These are phyloP conservation scores for Cuniculus paca DNA, from an alignment of 2,797 vertebrate genomes.

Conservation along the genomic window DNA sequence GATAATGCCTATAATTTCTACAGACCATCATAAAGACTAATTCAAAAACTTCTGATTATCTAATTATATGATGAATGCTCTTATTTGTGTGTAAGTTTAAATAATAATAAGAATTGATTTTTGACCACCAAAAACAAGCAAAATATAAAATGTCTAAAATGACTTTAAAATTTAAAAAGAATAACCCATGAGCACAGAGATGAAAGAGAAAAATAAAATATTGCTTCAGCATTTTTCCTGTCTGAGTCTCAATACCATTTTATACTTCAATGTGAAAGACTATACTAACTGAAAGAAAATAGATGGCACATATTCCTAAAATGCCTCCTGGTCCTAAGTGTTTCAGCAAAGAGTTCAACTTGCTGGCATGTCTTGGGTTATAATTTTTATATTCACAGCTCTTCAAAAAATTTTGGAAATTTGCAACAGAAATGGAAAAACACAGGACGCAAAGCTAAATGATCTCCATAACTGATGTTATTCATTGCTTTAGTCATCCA, in stretches of 20 bases:
- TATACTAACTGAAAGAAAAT: constrained; percentile 41
- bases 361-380: constrained; percentile 54
- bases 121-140: neutral
- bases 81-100: neutral
- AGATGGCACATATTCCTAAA: constrained; percentile 58
- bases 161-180: neutral
- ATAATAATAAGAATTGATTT: neutral
- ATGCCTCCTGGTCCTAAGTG: constrained; percentile 31
- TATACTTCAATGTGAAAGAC: constrained; percentile 23
- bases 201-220: constrained; percentile 43
- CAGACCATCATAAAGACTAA: constrained; percentile 9
- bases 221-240: constrained; percentile 40
- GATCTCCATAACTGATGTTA: neutral
- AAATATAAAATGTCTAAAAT: constrained; percentile 32
- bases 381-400: constrained; percentile 62
- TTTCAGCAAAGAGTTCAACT: constrained; percentile 64
- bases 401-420: constrained; percentile 55
- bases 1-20: neutral
- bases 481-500: neutral
- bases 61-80: neutral
- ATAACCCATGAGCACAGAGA: neutral
- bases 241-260: constrained; percentile 49
- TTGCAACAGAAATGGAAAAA: constrained; percentile 41
- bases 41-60: neutral
- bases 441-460: constrained; percentile 24